phyloP scores from a whole-genome alignment of 2,797 vertebrate species.

The Pangasius macronema region DNA sequence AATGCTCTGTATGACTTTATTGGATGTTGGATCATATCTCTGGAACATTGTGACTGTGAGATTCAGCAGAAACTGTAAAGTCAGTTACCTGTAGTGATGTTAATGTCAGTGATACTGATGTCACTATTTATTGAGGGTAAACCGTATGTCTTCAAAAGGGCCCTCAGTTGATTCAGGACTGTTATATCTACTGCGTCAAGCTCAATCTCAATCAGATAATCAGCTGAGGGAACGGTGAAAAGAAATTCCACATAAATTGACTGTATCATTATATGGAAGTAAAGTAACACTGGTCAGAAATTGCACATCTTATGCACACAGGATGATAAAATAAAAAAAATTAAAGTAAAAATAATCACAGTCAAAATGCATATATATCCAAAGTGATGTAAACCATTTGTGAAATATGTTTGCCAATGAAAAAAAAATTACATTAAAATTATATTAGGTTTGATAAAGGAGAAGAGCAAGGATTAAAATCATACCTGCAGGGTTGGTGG shows the following conservation, averaged over 20 bases:
- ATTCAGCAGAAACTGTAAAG: neutral
- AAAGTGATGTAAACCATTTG: too few relatives aligned
- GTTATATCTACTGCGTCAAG: neutral
- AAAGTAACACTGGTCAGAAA: too few relatives aligned
- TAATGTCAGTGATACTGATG: neutral
- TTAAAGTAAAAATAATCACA: too few relatives aligned
- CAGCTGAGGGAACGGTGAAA: too few relatives aligned
- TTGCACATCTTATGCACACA: too few relatives aligned
- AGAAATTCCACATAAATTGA: neutral
- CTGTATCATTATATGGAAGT: neutral
- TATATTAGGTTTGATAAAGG: neutral
- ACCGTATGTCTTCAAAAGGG: neutral
- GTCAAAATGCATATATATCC: too few relatives aligned
- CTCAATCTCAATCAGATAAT: neutral
- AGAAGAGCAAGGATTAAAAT: too few relatives aligned
- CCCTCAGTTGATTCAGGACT: neutral
- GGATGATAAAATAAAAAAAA: too few relatives aligned
- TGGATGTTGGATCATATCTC: too few relatives aligned
- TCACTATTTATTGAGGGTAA: neutral
- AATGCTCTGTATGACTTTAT: neutral
- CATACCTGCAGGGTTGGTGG: neutral
- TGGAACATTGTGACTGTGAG: neutral
- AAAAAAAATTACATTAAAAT: too few relatives aligned
- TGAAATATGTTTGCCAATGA: too few relatives aligned
- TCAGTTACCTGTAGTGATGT: slow-evolving; percentile 12